Percentiles rank a stretch among this genome's conserved stretches.
These are phyloP conservation scores for Apogon talboti DNA, from an alignment of 2,797 vertebrate genomes.

Conservation along the genomic window DNA sequence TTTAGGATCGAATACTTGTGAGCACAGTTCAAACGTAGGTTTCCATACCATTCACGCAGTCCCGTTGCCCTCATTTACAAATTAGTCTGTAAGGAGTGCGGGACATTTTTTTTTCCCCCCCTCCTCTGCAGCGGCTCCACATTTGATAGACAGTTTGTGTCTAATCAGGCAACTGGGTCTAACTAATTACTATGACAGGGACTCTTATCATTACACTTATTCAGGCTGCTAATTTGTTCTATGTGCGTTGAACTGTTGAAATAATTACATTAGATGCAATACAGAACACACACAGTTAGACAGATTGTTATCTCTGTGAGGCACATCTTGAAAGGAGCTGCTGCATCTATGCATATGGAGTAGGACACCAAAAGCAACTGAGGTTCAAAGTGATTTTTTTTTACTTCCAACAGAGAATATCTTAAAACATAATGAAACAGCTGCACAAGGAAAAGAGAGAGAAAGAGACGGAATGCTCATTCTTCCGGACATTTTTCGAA, in stretches of 20 bases:
- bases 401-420: conserved; percentile 34
- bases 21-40: conserved; percentile 64
- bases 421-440: conserved; percentile 25
- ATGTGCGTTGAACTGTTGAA: conserved; percentile 12
- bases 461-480: conserved; percentile 5
- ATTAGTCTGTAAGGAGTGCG: conserved; percentile 24
- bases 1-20: conserved; percentile 45
- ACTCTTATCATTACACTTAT: conserved; percentile 17
- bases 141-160: conserved; percentile 43
- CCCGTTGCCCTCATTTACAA: conserved; percentile 42
- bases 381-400: conserved; percentile 40
- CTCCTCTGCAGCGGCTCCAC: conserved; percentile 11
- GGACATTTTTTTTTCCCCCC: conserved; percentile 30
- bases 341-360: conserved; percentile 59
- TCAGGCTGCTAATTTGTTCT: conserved; percentile 1
- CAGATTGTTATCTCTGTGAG: conserved; percentile 46
- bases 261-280: conserved; percentile 16
- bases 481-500: conserved; percentile 1
- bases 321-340: conserved; percentile 47
- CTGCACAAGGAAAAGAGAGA: conserved; percentile 1
- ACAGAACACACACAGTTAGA: conserved; percentile 6
- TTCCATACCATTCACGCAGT: conserved; percentile 39
- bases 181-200: conserved; percentile 41
- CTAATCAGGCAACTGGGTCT: conserved; percentile 40
- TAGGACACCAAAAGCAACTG: conserved; percentile 32